A percentile compares a stretch with the other conserved stretches of the same genome.
phyloP scores from a whole-genome alignment of 2,797 vertebrate genomes.

The Trematomus bernacchii region DNA sequence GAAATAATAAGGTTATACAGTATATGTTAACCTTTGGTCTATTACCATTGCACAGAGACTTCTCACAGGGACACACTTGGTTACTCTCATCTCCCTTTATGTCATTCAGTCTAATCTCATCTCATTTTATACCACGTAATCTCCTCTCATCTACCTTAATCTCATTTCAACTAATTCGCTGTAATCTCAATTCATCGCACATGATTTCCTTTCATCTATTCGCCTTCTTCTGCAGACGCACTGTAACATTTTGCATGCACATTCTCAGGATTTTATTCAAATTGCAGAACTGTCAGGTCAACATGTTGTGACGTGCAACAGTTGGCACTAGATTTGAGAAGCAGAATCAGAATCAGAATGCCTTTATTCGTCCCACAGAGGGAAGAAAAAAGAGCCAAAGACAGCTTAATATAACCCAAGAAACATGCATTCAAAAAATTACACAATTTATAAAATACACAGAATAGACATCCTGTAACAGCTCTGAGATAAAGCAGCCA shows the following conservation, averaged over 20 bases:
- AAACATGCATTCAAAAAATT: too few species aligned
- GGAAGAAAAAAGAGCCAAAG: too few species aligned
- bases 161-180: neutral
- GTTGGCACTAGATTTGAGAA: neutral
- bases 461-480: too few species aligned
- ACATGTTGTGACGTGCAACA: neutral
- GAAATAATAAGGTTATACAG: neutral
- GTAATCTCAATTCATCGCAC: conserved; percentile 5
- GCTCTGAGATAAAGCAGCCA: too few species aligned
- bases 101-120: neutral
- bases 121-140: neutral
- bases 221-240: neutral
- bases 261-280: neutral
- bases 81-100: conserved; percentile 1
- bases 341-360: too few species aligned
- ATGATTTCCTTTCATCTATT: neutral
- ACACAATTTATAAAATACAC: too few species aligned
- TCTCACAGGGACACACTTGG: neutral
- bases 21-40: neutral
- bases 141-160: neutral
- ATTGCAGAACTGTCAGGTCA: conserved; percentile 9
- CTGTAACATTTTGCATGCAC: neutral
- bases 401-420: too few species aligned
- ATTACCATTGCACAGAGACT: neutral
- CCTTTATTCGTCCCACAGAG: too few species aligned